A percentile compares a stretch with the other conserved stretches of the same genome.
These are phyloP conservation scores for Teleopsis dalmanni DNA, from an alignment of 1,140 invertebrate species.

Conservation along the genomic window DNA sequence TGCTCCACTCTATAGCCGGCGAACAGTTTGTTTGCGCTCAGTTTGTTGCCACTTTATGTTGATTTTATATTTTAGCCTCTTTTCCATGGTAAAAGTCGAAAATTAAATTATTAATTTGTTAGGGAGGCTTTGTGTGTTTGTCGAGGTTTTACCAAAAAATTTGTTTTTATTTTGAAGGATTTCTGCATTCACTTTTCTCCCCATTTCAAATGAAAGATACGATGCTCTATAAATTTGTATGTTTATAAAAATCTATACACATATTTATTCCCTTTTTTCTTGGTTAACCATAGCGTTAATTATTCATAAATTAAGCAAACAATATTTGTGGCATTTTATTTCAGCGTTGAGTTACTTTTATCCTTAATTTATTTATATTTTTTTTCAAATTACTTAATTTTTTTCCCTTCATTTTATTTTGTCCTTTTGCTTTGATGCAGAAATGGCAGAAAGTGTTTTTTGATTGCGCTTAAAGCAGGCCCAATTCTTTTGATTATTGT, in stretches of 20 bases:
- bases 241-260: no score
- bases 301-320: conserved; percentile 40
- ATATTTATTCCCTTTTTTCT: background rate
- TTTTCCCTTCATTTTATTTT: conserved; percentile 15
- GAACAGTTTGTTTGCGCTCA: no score
- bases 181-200: no score
- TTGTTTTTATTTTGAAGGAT: no score
- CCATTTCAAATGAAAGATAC: background rate
- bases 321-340: no score
- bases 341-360: no score
- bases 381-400: conserved; percentile 33
- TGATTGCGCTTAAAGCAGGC: conserved; percentile 38
- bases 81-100: conserved; percentile 28
- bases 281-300: conserved; percentile 23
- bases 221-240: background rate
- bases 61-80: no score
- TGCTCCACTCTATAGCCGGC: no score
- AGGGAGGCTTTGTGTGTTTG: conserved; percentile 4
- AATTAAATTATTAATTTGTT: conserved; percentile 44
- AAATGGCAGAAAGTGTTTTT: conserved; percentile 38
- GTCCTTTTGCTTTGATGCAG: conserved; percentile 13
- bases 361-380: no score
- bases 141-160: no score
- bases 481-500: no score
- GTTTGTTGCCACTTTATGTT: no score